Conservation (phyloP, 2,113 vertebrate genomes). For the Pogona vitticeps region DNA sequence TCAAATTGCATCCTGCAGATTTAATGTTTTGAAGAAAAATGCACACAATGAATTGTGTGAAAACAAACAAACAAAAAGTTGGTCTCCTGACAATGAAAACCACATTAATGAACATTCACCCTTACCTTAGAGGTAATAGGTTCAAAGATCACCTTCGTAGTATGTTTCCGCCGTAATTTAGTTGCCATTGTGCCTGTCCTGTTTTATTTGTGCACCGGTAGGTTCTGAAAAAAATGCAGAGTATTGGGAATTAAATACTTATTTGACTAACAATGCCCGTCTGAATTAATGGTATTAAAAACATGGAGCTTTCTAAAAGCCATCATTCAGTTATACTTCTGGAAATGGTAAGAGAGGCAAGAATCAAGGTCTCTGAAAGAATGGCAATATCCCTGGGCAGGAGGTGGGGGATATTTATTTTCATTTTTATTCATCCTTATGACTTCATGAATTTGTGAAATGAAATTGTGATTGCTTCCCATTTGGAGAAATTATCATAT, state of each 20-base stretch:
- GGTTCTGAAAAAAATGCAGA: slow-evolving; percentile 50
- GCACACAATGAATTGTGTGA: slow-evolving; percentile 46
- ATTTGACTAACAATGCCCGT: slow-evolving; percentile 63
- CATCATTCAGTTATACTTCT: slow-evolving; percentile 61
- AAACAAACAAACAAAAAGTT: slow-evolving; percentile 34
- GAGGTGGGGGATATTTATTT: slow-evolving; percentile 42
- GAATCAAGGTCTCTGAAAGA: slow-evolving; percentile 62
- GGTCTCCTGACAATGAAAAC: slow-evolving; percentile 52
- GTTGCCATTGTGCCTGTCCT: slow-evolving; percentile 57
- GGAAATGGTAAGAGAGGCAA: slow-evolving; percentile 52
- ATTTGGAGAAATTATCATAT: slow-evolving; percentile 51
- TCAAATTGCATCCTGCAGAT: slow-evolving; percentile 58
- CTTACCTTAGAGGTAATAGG: slow-evolving; percentile 67
- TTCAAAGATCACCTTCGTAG: slow-evolving; percentile 53
- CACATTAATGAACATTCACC: slow-evolving; percentile 64
- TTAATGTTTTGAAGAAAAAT: slow-evolving; percentile 65
- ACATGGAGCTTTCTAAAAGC: slow-evolving; percentile 51
- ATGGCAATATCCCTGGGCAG: slow-evolving; percentile 43
- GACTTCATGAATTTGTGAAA: slow-evolving; percentile 59
- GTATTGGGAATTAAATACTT: slow-evolving; percentile 62
- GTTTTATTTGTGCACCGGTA: slow-evolving; percentile 54
- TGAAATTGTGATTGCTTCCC: slow-evolving; percentile 44
- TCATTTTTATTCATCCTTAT: slow-evolving; percentile 44
- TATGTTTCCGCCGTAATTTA: slow-evolving; percentile 54
- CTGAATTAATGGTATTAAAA: slow-evolving; percentile 54